Evolutionary conservation across 2,888 invertebrate genomes (phyloP), one percentile per base, ranked within the genome.

Genomic region (Sepioteuthis lessoniana): DNA sequence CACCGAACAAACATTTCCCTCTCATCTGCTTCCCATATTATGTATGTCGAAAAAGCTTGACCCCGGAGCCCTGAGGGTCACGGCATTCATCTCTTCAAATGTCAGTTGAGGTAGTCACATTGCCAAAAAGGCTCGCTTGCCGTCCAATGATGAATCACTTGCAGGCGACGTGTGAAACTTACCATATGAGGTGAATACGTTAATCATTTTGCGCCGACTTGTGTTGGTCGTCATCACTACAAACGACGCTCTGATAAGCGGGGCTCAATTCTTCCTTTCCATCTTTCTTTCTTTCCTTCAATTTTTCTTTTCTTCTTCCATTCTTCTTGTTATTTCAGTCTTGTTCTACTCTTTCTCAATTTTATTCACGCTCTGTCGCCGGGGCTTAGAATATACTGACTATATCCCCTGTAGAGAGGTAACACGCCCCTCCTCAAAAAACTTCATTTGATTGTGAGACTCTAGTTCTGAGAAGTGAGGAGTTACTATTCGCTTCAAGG

Each of bases 61-160:
- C 76, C 76, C 76, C 76, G 13, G 10, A 13, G 76, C 76, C n/a
- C 25, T 76, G 76, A n/a, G 13, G 76, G 76, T 76, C 76, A 76
- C 4, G 76, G 76, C 76, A n/a, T 76, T 76, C 76, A 76, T 76
- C 35, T 76, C 35, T 76, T 35, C 35, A 76, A 76, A 76, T 76
- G 76, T 76, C 76, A 76, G n/a, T 42, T 46, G 92, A 91, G 91
- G 38, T 31, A 46, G 91, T 91, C 91, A 91, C 31, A 91, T 91
- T 42, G 46, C 91, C 38, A 91, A 46, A 91, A 91, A 91, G 31
- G 42, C 46, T 91, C 91, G 76, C 76, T 35, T 35, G 2, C 35
- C 35, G 35, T 35, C 16, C n/a, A 35, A 76, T 76, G 76, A 76
- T 76, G 76, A 76, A 76, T 76, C 76, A n/a, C 76, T 76, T 76